Conservation (phyloP, 2,113 vertebrate genomes). For the Ellobius talpinus region DNA sequence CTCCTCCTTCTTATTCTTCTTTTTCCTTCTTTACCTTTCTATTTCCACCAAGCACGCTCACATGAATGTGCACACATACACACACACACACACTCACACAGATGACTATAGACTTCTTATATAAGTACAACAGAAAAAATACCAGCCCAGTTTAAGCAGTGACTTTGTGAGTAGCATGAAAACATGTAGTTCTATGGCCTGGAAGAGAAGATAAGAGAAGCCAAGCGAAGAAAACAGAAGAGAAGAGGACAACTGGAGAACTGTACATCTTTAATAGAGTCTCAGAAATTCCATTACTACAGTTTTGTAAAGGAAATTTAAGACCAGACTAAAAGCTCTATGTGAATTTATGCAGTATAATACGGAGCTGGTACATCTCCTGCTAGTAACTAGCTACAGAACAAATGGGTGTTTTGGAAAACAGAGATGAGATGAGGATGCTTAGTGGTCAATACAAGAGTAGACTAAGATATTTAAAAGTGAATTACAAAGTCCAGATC, state of each 20-base stretch:
- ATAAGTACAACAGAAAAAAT: neutral
- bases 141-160: neutral
- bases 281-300: constrained; percentile 1
- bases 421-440: constrained; percentile 29
- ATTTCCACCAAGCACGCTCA: neutral
- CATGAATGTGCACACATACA: neutral
- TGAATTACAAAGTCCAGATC: neutral
- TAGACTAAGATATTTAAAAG: neutral
- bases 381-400: neutral
- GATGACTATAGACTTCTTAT: neutral
- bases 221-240: neutral
- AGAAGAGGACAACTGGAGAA: constrained; percentile 13
- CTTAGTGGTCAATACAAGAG: neutral
- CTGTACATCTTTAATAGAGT: neutral
- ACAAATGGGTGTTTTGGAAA: neutral
- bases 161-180: neutral
- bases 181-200: neutral
- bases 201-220: neutral
- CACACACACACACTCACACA: neutral
- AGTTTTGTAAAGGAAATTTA: constrained; percentile 12
- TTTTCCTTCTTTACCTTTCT: too few species aligned
- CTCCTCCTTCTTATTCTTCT: too few species aligned
- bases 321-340: neutral
- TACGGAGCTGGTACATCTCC: neutral
- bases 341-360: neutral